Evolutionary conservation across 2,113 vertebrate genomes (phyloP).

Genomic region (Tychaedon coryphoeus): DNA sequence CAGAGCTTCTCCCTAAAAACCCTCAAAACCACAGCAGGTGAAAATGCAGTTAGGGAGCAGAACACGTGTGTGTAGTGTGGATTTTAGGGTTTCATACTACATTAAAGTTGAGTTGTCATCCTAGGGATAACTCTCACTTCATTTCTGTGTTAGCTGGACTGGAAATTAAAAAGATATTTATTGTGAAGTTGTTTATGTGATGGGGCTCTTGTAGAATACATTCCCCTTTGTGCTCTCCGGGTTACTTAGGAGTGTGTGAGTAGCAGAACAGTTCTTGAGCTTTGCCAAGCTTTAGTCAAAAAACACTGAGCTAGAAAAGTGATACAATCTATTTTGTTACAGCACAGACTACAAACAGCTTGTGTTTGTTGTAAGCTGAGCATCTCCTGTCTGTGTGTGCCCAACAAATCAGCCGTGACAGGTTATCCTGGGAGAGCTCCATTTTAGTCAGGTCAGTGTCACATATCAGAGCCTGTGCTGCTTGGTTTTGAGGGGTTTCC

Average conservation of each 20-base stretch:
- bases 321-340: not conserved
- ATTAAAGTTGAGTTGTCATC: not conserved
- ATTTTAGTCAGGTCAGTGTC: not conserved
- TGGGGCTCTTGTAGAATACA: not conserved
- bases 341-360: not conserved
- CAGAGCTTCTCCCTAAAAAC: not conserved
- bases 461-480: not conserved
- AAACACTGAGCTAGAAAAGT: not conserved
- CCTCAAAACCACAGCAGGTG: not conserved
- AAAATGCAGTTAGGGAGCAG: not conserved
- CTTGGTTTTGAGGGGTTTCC: not conserved
- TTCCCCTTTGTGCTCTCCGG: not conserved
- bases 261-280: not conserved
- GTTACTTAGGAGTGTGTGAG: not conserved
- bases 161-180: not conserved
- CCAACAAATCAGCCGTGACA: not conserved
- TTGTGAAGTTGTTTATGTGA: not conserved
- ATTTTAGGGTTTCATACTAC: not conserved
- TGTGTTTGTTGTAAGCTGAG: not conserved
- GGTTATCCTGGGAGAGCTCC: not conserved
- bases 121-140: not conserved
- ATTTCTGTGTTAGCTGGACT: not conserved
- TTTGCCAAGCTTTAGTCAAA: not conserved
- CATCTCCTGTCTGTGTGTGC: not conserved
- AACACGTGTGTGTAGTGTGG: not conserved